Base-by-base conservation (phyloP, 2,113 vertebrate species). In the Pygoscelis antarcticus region DNA sequence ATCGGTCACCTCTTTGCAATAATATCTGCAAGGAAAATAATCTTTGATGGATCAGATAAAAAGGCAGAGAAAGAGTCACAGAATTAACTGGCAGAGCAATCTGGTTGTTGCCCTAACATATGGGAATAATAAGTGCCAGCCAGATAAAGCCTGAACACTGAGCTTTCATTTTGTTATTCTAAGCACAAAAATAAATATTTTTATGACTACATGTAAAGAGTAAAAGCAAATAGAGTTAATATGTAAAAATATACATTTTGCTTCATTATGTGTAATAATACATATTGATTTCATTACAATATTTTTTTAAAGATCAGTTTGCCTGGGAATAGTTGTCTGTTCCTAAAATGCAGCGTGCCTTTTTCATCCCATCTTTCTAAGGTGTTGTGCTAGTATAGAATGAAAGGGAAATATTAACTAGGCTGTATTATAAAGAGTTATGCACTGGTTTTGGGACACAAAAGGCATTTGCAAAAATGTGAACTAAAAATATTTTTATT, bases 121-220 rank as follows among this genome's bases (percentile, higher is more conserved):
- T 97, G 97, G 96, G 93, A 97, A 93, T 94, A 96, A 97, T 97
- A 97, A 97, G 54, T 94, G 75, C 94, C 96, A 95, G 94, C 58
- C 93, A 94, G 91, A 96, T 97, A 97, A 86, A 96, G 55, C n/a
- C 81, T 95, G 94, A 96, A 93, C 65, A 51, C 82, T 72, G 75
- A 95, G 82, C 64, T 95, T 96, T 97, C 91, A 75, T 97, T 96
- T 96, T 94, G 83, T 96, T 97, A 95, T 96, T 95, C 95, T 94
- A 96, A 96, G 94, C 84, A 94, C 91, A 94, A 97, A 96, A 97
- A 97, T 90, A 96, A 97, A 97, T 97, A 97, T 97, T 97, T 97
- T 96, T 93, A 90, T 86, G 91, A 90, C 93, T 95, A 83, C 69
- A 96, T 83, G 71, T 94, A 91, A 97, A 91, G 89, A 97, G 84